Percentiles rank a stretch among this genome's conserved stretches.
Conservation (phyloP, 2,888 invertebrate genomes). For the Sthenelais limicola region DNA sequence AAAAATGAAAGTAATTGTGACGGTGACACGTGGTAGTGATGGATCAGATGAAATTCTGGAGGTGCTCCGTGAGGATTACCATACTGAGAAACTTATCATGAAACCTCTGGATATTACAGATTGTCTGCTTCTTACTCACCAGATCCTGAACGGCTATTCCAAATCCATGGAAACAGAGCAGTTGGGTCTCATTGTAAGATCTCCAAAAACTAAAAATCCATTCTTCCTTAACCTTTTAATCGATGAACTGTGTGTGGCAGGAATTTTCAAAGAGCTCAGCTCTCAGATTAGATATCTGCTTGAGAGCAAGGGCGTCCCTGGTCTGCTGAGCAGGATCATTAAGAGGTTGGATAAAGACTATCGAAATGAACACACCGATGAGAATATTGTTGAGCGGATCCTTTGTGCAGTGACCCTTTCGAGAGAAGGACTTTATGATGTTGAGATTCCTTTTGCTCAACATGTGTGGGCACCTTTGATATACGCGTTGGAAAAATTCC, state of each 20-base stretch:
- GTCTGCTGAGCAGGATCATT: neutral
- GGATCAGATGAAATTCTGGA: neutral
- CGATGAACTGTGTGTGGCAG: constrained; percentile 17
- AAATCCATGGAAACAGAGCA: constrained; percentile 17
- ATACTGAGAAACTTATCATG: neutral
- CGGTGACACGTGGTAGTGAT: neutral
- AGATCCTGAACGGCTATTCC: neutral
- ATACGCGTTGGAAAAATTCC: neutral
- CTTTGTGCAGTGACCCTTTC: constrained; percentile 8
- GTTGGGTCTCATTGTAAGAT: neutral
- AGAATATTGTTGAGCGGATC: constrained; percentile 4
- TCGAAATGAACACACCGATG: neutral
- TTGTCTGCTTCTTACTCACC: neutral
- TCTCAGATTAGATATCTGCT: constrained; percentile 5
- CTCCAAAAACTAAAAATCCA: constrained; percentile 4
- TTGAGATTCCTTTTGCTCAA: constrained; percentile 5
- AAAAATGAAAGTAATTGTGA: neutral
- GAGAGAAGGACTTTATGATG: neutral
- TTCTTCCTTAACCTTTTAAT: constrained; percentile 19
- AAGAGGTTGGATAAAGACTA: neutral
- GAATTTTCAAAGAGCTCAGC: neutral
- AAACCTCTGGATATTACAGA: neutral
- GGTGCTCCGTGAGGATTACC: neutral
- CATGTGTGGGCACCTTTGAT: constrained; percentile 16
- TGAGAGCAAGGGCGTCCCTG: neutral